A percentile compares a stretch with the other conserved stretches of the same genome.
phyloP scores from a whole-genome alignment of 2,113 vertebrate genomes.

The Amphilophus citrinellus region DNA sequence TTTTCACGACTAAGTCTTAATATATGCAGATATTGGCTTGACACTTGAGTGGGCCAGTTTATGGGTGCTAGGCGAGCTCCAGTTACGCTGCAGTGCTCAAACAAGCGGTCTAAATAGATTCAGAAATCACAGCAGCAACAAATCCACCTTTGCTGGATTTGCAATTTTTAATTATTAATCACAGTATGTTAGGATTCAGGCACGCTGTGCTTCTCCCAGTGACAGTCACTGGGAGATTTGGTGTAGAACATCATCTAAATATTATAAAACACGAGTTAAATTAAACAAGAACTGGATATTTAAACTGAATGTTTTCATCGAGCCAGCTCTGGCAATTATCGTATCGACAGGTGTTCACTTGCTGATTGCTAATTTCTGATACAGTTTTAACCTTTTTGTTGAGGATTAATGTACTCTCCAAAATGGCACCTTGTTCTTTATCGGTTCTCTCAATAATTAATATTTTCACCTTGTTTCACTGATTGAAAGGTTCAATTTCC shows the following conservation, averaged over 20 bases:
- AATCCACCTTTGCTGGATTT: conserved; percentile 12
- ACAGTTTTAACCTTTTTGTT: conserved; percentile 8
- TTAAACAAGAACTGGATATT: not conserved
- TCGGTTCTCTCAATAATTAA: not conserved
- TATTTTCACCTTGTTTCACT: not conserved
- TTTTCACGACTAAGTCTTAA: conserved; percentile 22
- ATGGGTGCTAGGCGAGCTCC: not conserved
- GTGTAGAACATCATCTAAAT: not conserved
- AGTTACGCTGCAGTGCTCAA: not conserved
- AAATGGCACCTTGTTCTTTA: not conserved
- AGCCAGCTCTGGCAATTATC: conserved; percentile 1
- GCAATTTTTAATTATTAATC: conserved; percentile 8
- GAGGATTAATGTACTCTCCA: not conserved
- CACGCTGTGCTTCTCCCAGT: not conserved
- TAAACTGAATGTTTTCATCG: not conserved
- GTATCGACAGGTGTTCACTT: not conserved
- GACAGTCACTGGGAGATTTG: not conserved
- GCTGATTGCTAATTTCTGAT: conserved; percentile 44
- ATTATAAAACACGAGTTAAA: not conserved
- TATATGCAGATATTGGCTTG: conserved; percentile 18
- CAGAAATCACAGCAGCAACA: conserved; percentile 2
- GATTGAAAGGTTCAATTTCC: conserved; percentile 3
- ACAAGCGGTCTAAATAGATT: conserved; percentile 16
- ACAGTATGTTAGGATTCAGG: not conserved
- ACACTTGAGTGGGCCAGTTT: conserved; percentile 29